A percentile compares a stretch with the other conserved stretches of the same genome.
These are phyloP conservation scores for Pocillopora verrucosa DNA, from an alignment of 64 coral and sea anemone species.

Conservation along the genomic window DNA sequence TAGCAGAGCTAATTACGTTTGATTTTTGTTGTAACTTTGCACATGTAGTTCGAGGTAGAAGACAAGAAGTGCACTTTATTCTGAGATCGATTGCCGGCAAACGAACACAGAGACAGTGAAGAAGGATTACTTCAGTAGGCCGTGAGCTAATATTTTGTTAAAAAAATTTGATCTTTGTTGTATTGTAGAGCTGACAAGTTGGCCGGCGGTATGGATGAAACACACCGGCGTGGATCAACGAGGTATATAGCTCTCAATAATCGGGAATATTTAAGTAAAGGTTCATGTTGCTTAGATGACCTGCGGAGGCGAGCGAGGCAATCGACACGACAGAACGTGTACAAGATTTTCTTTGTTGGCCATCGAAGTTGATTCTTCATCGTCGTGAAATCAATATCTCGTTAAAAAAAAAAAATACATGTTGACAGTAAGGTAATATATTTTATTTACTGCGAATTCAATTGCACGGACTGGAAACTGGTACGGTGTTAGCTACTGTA, in stretches of 20 bases:
- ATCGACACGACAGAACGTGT: background rate
- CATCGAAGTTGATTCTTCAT: background rate
- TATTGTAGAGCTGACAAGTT: conserved; percentile 78
- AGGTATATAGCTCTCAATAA: conserved; percentile 45
- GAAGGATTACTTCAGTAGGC: background rate
- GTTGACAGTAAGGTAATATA: background rate
- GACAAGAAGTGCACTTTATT: too few species aligned
- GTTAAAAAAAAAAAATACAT: background rate
- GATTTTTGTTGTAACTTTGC: too few species aligned
- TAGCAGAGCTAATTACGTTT: too few species aligned
- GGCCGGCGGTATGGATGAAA: conserved; percentile 89
- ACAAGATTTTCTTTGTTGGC: background rate
- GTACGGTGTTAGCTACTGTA: background rate
- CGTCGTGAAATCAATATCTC: background rate
- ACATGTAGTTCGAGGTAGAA: too few species aligned
- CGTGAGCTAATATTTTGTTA: background rate
- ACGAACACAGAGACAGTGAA: background rate
- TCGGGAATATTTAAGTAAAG: conserved; percentile 9
- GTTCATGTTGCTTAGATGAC: background rate
- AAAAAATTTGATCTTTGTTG: background rate
- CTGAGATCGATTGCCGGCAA: too few species aligned
- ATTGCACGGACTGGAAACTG: background rate
- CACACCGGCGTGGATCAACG: conserved; percentile 77
- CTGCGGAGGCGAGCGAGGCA: background rate
- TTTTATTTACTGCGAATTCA: background rate